Evolutionary conservation across 2,888 invertebrate species (phyloP).

Genomic region (Neoitamus cyanurus): DNA sequence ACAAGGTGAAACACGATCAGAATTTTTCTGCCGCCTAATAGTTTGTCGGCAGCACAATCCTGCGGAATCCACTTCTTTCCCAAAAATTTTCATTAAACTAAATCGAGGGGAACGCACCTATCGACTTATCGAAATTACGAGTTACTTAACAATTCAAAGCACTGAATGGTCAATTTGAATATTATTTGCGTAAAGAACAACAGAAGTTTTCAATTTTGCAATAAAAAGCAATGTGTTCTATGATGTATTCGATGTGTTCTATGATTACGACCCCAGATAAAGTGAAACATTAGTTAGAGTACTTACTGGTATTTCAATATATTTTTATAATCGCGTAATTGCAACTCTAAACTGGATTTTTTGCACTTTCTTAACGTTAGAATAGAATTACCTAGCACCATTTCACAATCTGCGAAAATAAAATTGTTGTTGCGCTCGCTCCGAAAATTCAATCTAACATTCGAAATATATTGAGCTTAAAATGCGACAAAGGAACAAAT

Average conservation of each 20-base stretch:
- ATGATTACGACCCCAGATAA: no score
- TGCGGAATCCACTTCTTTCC: background rate
- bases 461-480: background rate
- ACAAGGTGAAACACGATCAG: background rate
- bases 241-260: no score
- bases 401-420: background rate
- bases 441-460: background rate
- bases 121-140: background rate
- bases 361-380: no score
- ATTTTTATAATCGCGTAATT: background rate
- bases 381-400: background rate
- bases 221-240: background rate
- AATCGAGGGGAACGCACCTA: background rate
- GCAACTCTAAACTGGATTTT: no score
- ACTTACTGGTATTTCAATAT: background rate
- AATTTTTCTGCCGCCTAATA: no score
- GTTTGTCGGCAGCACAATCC: background rate
- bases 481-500: conserved; percentile 8
- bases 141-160: background rate
- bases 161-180: background rate
- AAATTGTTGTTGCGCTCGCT: conserved; percentile 2
- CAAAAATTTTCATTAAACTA: background rate
- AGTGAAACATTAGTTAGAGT: no score
- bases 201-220: background rate
- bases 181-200: background rate